Evolutionary conservation across 2,888 invertebrate genomes (phyloP), one percentile per base, ranked within the genome.

Genomic region (Aethes cnicana): DNA sequence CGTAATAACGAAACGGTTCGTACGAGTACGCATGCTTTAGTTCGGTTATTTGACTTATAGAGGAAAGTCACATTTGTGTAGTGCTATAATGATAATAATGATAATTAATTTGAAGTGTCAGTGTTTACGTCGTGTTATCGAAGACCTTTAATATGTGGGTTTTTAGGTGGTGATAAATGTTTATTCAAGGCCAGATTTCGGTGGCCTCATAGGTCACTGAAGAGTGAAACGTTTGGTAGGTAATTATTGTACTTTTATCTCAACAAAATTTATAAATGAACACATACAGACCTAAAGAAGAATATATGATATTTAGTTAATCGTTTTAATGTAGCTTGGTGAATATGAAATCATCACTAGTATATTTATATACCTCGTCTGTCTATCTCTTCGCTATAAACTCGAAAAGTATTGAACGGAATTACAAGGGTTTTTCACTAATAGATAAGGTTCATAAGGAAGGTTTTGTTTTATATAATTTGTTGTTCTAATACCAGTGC

Each of bases 21-120:
- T 65, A n/a, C n/a, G n/a, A 68, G 52, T 65, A 64, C 71, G 69
- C 69, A 66, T 66, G 59, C 58, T 68, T 84, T 81, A 87, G 88
- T 87, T 78, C 55, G 58, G 56, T 72, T 74, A 77, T 81, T 80
- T 74, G 72, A 64, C 71, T 83, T 72, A 74, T 53, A 64, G 65
- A 54, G 84, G 69, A 54, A 63, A 76, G 84, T 75, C 81, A 69
- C 57, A 62, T 57, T 47, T 53, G 35, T 39, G 50, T 44, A n/a
- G 42, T 47, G 41, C 36, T 32, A 53, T 41, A 37, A 47, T 41
- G 55, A 49, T 53, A 36, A 53, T 35, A 54, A 36, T 33, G 46
- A 48, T 30, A 18, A 42, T 42, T 48, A 23, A 36, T 42, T 41
- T 14, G 39, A 44, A 44, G 46, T 53, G 57, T 53, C 33, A 50